Evolutionary conservation across 2,113 vertebrate species (phyloP).

Genomic region (Bos taurus): DNA sequence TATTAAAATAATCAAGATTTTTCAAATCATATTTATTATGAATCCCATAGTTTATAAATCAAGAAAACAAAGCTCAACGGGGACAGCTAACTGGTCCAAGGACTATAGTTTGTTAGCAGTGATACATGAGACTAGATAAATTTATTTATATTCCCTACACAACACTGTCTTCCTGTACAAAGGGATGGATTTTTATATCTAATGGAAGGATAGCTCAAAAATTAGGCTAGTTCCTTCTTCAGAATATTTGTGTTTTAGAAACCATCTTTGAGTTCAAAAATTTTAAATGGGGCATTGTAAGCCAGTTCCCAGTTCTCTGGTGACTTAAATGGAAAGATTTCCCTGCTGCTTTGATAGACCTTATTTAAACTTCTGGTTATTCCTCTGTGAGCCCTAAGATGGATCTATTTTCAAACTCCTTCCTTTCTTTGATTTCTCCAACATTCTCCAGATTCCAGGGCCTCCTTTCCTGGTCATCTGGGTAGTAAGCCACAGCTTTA

Average conservation of each 20-base stretch:
- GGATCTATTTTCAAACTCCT: background rate
- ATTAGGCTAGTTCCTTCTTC: background rate
- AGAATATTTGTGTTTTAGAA: background rate
- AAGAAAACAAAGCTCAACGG: background rate
- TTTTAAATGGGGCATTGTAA: background rate
- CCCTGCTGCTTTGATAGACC: background rate
- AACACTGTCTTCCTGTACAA: background rate
- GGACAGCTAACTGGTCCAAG: background rate
- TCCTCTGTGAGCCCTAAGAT: background rate
- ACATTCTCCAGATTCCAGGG: background rate
- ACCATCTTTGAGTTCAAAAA: background rate
- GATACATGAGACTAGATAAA: background rate
- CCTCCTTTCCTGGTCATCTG: background rate
- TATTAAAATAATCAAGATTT: background rate
- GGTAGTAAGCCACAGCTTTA: background rate
- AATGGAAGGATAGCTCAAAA: background rate
- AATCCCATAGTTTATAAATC: background rate
- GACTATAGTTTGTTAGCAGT: background rate
- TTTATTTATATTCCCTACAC: background rate
- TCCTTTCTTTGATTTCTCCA: background rate
- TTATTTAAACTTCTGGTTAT: background rate
- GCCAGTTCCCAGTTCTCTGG: background rate
- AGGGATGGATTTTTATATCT: background rate
- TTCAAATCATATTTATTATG: background rate
- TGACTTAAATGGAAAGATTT: background rate